These are phyloP conservation scores for Columba livia DNA, from an alignment of 2,113 vertebrate genomes.

Conservation along the genomic window DNA sequence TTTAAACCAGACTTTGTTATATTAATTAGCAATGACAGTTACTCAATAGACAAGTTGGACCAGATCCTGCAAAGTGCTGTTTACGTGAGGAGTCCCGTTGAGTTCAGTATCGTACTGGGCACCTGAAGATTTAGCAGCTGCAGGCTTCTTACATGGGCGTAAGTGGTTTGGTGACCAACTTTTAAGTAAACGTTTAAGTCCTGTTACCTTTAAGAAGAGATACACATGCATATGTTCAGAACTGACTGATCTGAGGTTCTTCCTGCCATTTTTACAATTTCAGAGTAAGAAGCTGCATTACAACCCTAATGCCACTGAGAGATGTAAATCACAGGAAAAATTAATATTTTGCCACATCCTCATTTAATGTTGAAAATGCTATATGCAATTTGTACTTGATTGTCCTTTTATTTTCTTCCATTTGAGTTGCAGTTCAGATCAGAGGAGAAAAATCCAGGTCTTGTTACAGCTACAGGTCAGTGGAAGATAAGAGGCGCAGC, in stretches of 20 bases:
- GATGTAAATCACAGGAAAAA: neutral
- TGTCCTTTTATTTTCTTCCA: slow-evolving; percentile 18
- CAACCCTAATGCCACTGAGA: neutral
- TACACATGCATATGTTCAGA: neutral
- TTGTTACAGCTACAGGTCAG: slow-evolving; percentile 54
- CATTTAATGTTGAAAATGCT: neutral
- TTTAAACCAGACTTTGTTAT: neutral
- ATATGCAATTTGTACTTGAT: neutral
- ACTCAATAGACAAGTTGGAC: neutral
- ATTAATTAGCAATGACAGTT: neutral
- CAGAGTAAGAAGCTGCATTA: neutral
- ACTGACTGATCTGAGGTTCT: neutral
- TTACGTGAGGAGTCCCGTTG: accelerated
- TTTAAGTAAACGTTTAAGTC: neutral
- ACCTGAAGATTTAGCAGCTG: neutral
- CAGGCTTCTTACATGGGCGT: neutral
- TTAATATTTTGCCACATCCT: neutral
- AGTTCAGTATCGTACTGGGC: neutral
- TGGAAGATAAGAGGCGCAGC: slow-evolving; percentile 53
- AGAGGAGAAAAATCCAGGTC: slow-evolving; percentile 41
- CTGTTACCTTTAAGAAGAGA: neutral
- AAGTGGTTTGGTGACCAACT: neutral
- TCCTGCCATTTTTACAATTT: neutral
- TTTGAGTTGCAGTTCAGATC: slow-evolving; percentile 18
- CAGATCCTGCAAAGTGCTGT: neutral